Conservation (phyloP, 2,797 vertebrate species). For the Decapterus maruadsi region DNA sequence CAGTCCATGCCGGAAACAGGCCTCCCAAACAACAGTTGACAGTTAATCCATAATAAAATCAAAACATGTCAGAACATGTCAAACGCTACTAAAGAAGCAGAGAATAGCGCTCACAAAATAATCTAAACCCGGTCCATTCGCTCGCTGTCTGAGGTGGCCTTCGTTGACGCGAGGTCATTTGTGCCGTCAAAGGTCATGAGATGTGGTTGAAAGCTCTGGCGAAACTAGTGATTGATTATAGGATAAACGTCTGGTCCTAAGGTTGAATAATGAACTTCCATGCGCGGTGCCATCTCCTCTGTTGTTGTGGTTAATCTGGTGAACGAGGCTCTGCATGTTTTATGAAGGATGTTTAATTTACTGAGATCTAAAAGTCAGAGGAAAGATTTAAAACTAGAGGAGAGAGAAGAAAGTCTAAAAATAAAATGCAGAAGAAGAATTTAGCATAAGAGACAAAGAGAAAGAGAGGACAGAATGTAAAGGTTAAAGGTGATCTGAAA, state of each 20-base stretch:
- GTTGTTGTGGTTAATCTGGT: too few relatives aligned
- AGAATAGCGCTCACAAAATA: neutral
- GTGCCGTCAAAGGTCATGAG: neutral
- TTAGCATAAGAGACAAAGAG: neutral
- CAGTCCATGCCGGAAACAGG: neutral
- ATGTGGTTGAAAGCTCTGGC: neutral
- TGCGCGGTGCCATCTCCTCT: neutral
- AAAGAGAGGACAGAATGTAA: neutral
- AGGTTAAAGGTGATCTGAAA: neutral
- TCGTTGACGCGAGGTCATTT: neutral
- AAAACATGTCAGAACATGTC: neutral
- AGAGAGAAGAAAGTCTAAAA: neutral
- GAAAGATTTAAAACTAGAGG: too few relatives aligned
- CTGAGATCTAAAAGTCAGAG: too few relatives aligned
- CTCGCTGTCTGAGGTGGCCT: neutral
- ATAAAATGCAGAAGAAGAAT: neutral
- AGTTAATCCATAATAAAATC: slow-evolving; percentile 2
- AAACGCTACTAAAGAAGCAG: neutral
- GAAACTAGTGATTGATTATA: neutral
- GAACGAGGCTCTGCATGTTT: too few relatives aligned
- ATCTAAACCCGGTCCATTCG: neutral
- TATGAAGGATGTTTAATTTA: too few relatives aligned
- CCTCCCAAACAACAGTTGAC: neutral
- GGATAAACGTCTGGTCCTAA: neutral
- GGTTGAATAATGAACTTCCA: neutral